Base-by-base conservation (phyloP, 2,888 invertebrate species). In the Drosophila rubida region DNA sequence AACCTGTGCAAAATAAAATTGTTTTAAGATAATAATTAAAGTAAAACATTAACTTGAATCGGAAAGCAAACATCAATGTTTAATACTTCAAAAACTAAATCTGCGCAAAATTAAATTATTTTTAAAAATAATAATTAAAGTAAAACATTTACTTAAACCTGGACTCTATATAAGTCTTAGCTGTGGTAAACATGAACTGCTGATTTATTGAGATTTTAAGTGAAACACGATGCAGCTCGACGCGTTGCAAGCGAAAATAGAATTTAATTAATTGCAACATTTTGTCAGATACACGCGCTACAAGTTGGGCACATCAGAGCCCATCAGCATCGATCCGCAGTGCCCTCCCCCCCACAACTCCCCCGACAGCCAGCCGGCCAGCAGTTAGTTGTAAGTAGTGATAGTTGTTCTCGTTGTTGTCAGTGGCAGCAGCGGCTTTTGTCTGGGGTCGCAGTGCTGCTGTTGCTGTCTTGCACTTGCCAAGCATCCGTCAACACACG, bases 231-330 rank as follows among this genome's bases (percentile, higher is more conserved):
- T 68, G 80, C 76, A 70, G 25, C 16, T 66, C 16, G 30, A 22
- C 22, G 54, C 46, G 45, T 45, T 55, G 42, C 13, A 8, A 48
- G 30, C 22, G 1, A n/a, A 58, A 39, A 23, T 57, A 49, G 30
- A 46, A 63, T 67, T 30, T 78, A 86, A 84, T 84, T 84, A 84
- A 84, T 84, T 88, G 76, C 85, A 78, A 76, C 88, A 87, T 87
- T 84, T 84, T 88, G 85, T 84, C 76, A 78, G 82, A 88, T 87
- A 87, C 67, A 88, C 78, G 75, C 79, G 80, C 50, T 73, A 84
- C 75, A 75, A 84, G 78, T 70, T 86, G 60, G 66, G 60, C 83
- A 74, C 88, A 63, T 69, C 83, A 78, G 64, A 54, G 75, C 65
- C 69, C 73, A 79, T 85, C 69, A 79, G 69, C 69, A 65, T 74